Base-by-base conservation (phyloP, 2,113 vertebrate genomes). In the Sterrhoptilus dennistouni region DNA sequence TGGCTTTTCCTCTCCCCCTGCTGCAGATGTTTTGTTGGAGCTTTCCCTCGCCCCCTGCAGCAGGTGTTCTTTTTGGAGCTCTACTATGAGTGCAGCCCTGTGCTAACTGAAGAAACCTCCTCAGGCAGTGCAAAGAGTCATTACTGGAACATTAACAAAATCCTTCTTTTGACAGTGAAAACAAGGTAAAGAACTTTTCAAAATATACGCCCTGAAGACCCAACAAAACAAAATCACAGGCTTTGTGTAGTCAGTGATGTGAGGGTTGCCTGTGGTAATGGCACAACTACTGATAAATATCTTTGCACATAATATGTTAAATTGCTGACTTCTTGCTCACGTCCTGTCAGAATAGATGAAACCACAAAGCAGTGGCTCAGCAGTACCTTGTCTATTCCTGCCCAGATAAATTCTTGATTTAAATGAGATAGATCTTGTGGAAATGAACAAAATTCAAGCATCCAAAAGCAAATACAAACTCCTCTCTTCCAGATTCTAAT, bases 1-100 rank as follows among this genome's bases (percentile, higher is more conserved):
- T 0, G 2, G 25, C 25, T 59, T 59, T 25, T 17, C 28, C 42
- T 28, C n/a, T 25, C 7, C 6, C 35, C 11, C 24, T 23, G 12
- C 36, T 72, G 59, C 50, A 12, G 36, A 6, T 19, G 27, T 78
- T 93, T 64, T 36, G 13, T 23, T 47, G 45, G 38, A 72, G 23
- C 65, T 61, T 38, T 38, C 38, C 38, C 38, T 38, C 38, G 5
- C 38, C 38, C 38, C 38, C 38, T 38, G 38, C 38, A 38, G 38
- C 38, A 38, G 38, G 8, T 18, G 25, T 71, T 92, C n/a, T 61
- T 38, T 5, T 31, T 59, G 47, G 42, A 72, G 23, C 65, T 61
- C 24, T n/a, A 2, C n/a, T 33, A 36, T 22, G 5, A 40, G 20
- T 24, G 53, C 20, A 72, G 64, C 57, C 27, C 23, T 65, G 33